Evolutionary conservation across 1,140 invertebrate genomes (phyloP), one percentile per base, ranked within the genome.

Genomic region (Forficula auricularia): DNA sequence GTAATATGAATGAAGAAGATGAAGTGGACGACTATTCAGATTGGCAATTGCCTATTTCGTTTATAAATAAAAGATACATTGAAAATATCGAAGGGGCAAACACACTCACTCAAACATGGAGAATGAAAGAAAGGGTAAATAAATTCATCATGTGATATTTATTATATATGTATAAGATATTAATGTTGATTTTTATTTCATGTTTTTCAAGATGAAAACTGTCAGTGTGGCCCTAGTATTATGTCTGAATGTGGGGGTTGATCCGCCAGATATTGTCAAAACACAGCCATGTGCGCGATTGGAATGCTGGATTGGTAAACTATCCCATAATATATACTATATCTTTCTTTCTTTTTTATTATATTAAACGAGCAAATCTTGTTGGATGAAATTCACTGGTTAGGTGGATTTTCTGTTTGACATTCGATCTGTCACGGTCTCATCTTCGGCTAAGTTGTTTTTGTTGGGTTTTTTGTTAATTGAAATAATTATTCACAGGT

Each of bases 191-290:
- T 19, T 44, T 36, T 48, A 42, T 42, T 38, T 45, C 33, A 15
- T 38, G 34, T 52, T 42, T 48, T 68, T 67, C 14, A 57, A 88
- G 79, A 94, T 95, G 83, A 95, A 95, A 67, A 99, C 96, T 6
- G 91, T 98, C n/a, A 97, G 91, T 64, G 96, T 98, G 32, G 95
- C 92, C 2, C 64, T 99, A 38, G 94, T 99, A 7, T 59, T 99
- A 4, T 99, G 95, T 64, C 70, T 99, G 7, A 98, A 99, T 68
- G 86, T 99, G 40, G 95, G 94, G 18, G 94, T 98, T 4, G 96
- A 99, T 65, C 95, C 96, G 22, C 95, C 95, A 7, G 95, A 98
- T 64, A 77, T 98, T 45, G 79, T 96, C 2, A 98, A 98, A 63
- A 95, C 90, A 9, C 82, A 91, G 52, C 94, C 94, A 0, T 96